Evolutionary conservation across 1,140 invertebrate genomes (phyloP), one percentile per base, ranked within the genome.

Genomic region (Aradophagus sp.): DNA sequence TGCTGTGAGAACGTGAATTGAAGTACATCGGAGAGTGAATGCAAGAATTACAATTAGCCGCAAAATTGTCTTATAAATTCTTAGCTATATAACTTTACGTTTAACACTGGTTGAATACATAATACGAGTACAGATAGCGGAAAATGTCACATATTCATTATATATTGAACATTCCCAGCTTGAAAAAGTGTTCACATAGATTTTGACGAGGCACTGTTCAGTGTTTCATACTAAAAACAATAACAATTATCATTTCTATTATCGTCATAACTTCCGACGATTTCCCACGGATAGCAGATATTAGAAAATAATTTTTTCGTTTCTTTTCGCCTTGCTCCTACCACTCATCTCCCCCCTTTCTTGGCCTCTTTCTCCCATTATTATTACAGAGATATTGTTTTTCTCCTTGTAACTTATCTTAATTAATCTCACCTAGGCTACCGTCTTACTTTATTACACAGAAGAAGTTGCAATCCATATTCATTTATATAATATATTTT

Each of bases 171-270:
- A 78, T 82, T 79, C 72, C 78, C 74, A 59, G 59, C 72, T 80
- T 79, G 73, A 68, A 79, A 81, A 76, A 77, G 73, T 77, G 73
- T 81, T 81, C 77, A 80, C 76, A 83, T 80, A 80, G 78, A 83
- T 82, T 84, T 82, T 78, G 79, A 83, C 79, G 81, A 83, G 82
- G 81, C 81, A 84, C 81, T 84, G 81, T 83, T 84, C 73, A 83
- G 81, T 82, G 82, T 84, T n/a, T 82, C 80, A 80, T 82, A 82
- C 72, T 82, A 82, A 73, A 84, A 82, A 82, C 79, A 81, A 83
- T 83, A 82, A 84, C 79, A 79, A 81, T 78, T 5, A 75, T 75
- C 41, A 65, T 76, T 76, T 79, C 72, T 62, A 77, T 77, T 74
- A 76, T 79, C 73, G 62, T 77, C 75, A 77, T 56, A 77, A 76